Evolutionary conservation across 2,113 vertebrate genomes (phyloP).

Genomic region (Platysteira castanea): DNA sequence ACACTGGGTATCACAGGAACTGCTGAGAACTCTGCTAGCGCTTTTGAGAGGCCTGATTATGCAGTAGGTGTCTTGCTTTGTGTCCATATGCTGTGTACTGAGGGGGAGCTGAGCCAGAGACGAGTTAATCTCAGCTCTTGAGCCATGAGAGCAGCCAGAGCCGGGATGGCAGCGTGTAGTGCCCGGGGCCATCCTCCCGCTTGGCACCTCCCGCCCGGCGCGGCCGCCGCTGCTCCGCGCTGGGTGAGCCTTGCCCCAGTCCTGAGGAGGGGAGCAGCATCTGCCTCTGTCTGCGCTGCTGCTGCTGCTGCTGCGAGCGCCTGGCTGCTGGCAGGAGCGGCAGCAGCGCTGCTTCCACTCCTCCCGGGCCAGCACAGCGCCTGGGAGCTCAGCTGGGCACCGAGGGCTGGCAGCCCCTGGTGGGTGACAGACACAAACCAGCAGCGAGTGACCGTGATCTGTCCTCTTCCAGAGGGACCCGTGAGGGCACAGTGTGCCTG

Average conservation of each 20-base stretch:
- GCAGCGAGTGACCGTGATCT: fast-evolving
- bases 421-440: not conserved
- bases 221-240: not conserved
- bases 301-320: not conserved
- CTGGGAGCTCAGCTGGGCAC: not conserved
- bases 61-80: not conserved
- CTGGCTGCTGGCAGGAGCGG: not conserved
- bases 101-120: not conserved
- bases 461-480: not conserved
- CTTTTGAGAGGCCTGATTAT: not conserved
- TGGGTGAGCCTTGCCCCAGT: not conserved
- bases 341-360: not conserved
- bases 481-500: fast-evolving
- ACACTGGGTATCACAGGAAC: not conserved
- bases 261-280: not conserved
- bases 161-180: not conserved
- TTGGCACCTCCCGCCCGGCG: not conserved
- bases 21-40: not conserved
- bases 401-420: not conserved
- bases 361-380: fast-evolving
- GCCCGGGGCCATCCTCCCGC: not conserved
- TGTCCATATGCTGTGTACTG: not conserved
- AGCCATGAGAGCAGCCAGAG: not conserved
- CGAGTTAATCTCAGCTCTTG: not conserved
- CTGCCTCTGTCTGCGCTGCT: not conserved